phyloP scores from a whole-genome alignment of 2,113 vertebrate species.

The Channa argus region DNA sequence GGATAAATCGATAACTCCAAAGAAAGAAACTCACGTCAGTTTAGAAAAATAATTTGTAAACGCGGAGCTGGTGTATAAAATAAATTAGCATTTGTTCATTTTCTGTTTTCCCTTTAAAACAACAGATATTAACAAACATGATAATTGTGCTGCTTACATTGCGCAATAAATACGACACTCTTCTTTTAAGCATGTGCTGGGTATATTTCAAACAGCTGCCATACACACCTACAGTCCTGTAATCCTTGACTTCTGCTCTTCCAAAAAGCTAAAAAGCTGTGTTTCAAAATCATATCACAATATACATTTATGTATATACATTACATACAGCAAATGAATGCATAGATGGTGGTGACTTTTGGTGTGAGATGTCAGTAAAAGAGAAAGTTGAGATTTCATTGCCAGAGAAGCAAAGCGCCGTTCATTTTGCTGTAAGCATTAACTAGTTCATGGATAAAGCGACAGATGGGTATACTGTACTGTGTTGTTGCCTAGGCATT shows the following conservation, averaged over 20 bases:
- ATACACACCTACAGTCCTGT: constrained; percentile 61
- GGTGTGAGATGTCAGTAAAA: constrained; percentile 55
- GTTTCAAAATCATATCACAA: constrained; percentile 73
- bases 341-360: constrained; percentile 71
- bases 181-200: constrained; percentile 59
- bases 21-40: constrained; percentile 48
- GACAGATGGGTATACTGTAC: constrained; percentile 60
- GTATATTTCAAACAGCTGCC: constrained; percentile 70
- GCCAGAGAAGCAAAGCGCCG: constrained; percentile 60
- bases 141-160: constrained; percentile 78
- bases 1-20: constrained; percentile 36
- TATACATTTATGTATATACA: constrained; percentile 81
- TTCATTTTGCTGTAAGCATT: constrained; percentile 70
- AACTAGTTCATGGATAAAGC: constrained; percentile 65
- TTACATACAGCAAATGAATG: constrained; percentile 81
- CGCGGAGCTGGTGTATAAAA: constrained; percentile 79
- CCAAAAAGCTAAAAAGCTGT: constrained; percentile 54
- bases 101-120: constrained; percentile 59
- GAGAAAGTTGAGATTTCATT: constrained; percentile 54
- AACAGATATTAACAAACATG: constrained; percentile 62
- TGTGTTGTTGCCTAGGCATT: constrained; percentile 44
- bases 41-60: constrained; percentile 81
- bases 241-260: constrained; percentile 65
- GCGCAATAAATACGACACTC: constrained; percentile 75
- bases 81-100: constrained; percentile 76